phyloP scores from a whole-genome alignment of 2,113 vertebrate species.

The Tenrec ecaudatus region DNA sequence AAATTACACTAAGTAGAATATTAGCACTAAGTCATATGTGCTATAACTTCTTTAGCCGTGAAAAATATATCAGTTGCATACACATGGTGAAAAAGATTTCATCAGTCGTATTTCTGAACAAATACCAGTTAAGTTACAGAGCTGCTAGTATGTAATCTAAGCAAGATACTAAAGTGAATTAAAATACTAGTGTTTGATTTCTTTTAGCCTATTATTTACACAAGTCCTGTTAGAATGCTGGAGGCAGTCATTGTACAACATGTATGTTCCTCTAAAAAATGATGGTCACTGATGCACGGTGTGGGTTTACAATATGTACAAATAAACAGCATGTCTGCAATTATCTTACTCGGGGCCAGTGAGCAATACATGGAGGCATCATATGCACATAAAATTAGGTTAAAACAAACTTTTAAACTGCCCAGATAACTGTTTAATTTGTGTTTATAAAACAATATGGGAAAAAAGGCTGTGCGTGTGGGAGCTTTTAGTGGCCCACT shows the following conservation, averaged over 20 bases:
- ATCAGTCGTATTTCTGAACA: slow-evolving; percentile 86
- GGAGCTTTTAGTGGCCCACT: slow-evolving; percentile 80
- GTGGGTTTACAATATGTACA: slow-evolving; percentile 89
- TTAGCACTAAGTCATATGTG: slow-evolving; percentile 76
- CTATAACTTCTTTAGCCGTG: slow-evolving; percentile 83
- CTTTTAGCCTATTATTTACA: slow-evolving; percentile 84
- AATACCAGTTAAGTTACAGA: slow-evolving; percentile 80
- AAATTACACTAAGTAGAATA: slow-evolving; percentile 69
- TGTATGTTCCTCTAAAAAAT: slow-evolving; percentile 88
- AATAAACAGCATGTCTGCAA: slow-evolving; percentile 84
- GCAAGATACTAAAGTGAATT: slow-evolving; percentile 81
- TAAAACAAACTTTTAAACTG: slow-evolving; percentile 83
- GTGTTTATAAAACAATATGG: slow-evolving; percentile 82
- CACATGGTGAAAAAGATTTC: slow-evolving; percentile 85
- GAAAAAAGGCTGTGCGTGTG: slow-evolving; percentile 76
- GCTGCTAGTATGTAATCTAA: slow-evolving; percentile 74
- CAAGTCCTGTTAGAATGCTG: slow-evolving; percentile 83
- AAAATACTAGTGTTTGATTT: slow-evolving; percentile 86
- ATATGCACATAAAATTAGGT: slow-evolving; percentile 81
- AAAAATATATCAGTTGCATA: slow-evolving; percentile 87
- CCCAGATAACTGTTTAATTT: slow-evolving; percentile 81
- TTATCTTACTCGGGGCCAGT: slow-evolving; percentile 78
- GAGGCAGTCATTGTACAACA: slow-evolving; percentile 84
- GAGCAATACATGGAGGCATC: slow-evolving; percentile 83
- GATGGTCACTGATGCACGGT: slow-evolving; percentile 80